Evolutionary conservation across 2,113 vertebrate genomes (phyloP), one percentile per base, ranked within the genome.

Genomic region (Hucho hucho): DNA sequence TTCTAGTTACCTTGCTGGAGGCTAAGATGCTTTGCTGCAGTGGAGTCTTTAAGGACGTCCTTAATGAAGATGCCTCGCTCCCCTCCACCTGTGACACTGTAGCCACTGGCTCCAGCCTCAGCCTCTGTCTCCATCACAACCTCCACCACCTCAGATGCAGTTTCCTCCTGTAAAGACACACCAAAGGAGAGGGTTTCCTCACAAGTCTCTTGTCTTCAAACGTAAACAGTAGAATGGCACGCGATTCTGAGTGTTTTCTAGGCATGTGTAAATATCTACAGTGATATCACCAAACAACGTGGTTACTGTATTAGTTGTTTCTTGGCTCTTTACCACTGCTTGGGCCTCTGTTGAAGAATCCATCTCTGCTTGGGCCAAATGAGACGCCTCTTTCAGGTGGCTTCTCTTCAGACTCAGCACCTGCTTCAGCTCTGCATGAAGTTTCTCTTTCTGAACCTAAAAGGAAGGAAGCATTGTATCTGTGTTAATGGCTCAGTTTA

Each of bases 101-200:
- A 92, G n/a, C 96, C 96, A 22, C 92, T 95, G 70, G 94, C 94
- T 28, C 95, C 93, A 0, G 93, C 89, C 69, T 94, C 94, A 0
- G 96, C 94, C 69, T 96, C 93, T 0, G 95, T 97, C 90, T 98
- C 96, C 88, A 98, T 92, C 43, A 96, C 91, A 63, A 97, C 90
- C 64, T 97, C 95, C 91, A 97, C 88, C 49, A 92, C 64, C 77
- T 95, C 91, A 0, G 92, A 84, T 59, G 80, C 78, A 72, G 90
- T 89, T 4, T 87, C 87, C 26, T 73, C 81, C 70, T 87, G 64
- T 14, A 53, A 18, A 53, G 49, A 53, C 49, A 53, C 89, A 67
- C 90, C 89, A 91, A 11, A 5, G 22, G 43, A 76, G 63, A 47
- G 13, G 13, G 4, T 26, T 14, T 12, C 12, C 6, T 69, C 9